These are phyloP conservation scores for Marmota flaviventris DNA, from an alignment of 2,113 vertebrate species.

Conservation along the genomic window DNA sequence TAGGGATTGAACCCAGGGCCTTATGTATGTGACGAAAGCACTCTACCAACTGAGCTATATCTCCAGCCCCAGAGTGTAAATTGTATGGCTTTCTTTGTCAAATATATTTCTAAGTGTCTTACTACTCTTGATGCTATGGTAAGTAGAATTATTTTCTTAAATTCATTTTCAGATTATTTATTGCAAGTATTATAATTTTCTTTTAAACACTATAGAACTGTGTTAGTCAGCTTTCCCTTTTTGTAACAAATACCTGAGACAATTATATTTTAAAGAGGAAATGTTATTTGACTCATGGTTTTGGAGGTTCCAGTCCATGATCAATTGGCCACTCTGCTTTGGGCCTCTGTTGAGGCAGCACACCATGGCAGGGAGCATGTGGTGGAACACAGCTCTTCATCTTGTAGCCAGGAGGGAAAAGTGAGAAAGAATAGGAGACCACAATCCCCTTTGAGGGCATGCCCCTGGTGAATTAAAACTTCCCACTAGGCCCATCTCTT, in stretches of 20 bases:
- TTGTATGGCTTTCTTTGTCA: not conserved
- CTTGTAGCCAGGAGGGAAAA: not conserved
- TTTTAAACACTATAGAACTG: not conserved
- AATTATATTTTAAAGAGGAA: not conserved
- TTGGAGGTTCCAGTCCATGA: not conserved
- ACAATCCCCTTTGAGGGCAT: not conserved
- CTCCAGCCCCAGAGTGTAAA: too few relatives aligned
- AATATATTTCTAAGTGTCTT: conserved; percentile 44
- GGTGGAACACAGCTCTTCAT: not conserved
- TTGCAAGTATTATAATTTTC: conserved; percentile 23
- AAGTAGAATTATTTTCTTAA: conserved; percentile 38
- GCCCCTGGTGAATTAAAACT: not conserved
- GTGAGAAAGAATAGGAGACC: not conserved
- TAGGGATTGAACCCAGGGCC: too few relatives aligned
- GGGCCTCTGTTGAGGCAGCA: not conserved
- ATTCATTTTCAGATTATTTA: conserved; percentile 39
- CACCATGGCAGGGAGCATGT: not conserved
- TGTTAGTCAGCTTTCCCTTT: not conserved
- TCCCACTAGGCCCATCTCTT: not conserved
- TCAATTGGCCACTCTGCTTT: not conserved
- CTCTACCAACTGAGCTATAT: not conserved
- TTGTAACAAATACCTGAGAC: not conserved
- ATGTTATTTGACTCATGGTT: not conserved
- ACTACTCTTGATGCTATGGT: conserved; percentile 32
- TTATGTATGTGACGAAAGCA: too few relatives aligned